Conservation (phyloP, 1,140 invertebrate species). For the Mizuhopecten yessoensis region DNA sequence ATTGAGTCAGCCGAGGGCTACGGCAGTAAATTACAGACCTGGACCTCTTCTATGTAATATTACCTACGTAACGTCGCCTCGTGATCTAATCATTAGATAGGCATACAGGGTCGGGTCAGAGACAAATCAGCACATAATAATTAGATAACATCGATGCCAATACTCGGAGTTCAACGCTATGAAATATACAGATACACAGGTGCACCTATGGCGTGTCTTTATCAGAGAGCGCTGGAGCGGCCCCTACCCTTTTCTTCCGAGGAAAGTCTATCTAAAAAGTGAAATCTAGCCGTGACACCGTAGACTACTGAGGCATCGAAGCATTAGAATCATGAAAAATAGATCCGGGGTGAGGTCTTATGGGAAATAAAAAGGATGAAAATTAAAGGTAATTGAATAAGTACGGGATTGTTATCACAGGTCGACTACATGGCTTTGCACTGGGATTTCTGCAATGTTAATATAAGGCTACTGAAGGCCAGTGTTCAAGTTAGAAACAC, state of each 20-base stretch:
- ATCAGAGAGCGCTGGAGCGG: background rate
- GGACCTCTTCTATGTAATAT: background rate
- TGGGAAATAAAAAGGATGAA: constrained; percentile 28
- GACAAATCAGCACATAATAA: constrained; percentile 9
- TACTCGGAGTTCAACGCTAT: background rate
- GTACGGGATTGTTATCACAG: background rate
- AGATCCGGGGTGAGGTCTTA: background rate
- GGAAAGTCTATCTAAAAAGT: constrained; percentile 14
- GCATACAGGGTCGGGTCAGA: background rate
- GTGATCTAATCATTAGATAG: background rate
- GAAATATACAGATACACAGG: background rate
- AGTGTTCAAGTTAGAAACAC: constrained; percentile 7
- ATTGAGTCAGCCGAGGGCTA: background rate
- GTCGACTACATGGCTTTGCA: background rate
- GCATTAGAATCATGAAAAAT: constrained; percentile 39
- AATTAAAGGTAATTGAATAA: constrained; percentile 36
- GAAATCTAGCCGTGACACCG: background rate
- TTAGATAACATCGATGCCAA: background rate
- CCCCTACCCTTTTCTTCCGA: background rate
- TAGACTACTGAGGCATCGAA: background rate
- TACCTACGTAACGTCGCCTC: background rate
- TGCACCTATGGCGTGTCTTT: background rate
- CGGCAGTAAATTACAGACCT: background rate
- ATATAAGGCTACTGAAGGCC: background rate
- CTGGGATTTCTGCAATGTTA: constrained; percentile 33